Evolutionary conservation across 2,888 invertebrate species (phyloP).

Genomic region (Silvanus unidentatus): DNA sequence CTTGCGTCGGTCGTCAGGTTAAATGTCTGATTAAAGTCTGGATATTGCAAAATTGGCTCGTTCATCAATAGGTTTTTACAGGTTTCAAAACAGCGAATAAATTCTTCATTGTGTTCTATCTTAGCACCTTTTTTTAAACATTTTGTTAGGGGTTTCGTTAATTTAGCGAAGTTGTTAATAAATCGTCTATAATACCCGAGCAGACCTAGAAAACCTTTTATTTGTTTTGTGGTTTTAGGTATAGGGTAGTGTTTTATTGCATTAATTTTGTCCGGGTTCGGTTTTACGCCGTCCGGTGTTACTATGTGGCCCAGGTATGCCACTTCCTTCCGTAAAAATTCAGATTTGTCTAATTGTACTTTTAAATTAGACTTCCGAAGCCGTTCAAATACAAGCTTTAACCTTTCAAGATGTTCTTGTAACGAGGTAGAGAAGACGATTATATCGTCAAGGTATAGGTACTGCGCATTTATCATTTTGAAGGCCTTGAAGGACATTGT

Average conservation of each 20-base stretch:
- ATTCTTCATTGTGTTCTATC: slow-evolving; percentile 14
- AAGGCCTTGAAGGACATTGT: slow-evolving; percentile 23
- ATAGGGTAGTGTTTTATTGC: slow-evolving; percentile 20
- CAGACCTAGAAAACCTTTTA: slow-evolving; percentile 25
- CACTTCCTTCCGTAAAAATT: slow-evolving; percentile 16
- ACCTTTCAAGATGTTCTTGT: slow-evolving; percentile 26
- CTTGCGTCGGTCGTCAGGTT: slow-evolving; percentile 19
- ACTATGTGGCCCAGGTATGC: slow-evolving; percentile 33
- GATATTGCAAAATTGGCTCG: slow-evolving; percentile 15
- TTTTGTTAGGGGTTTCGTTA: slow-evolving; percentile 10
- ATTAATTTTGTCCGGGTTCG: slow-evolving; percentile 30
- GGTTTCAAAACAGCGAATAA: slow-evolving; percentile 8
- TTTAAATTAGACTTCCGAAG: slow-evolving; percentile 23
- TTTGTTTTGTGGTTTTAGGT: slow-evolving; percentile 26
- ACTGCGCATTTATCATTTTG: slow-evolving; percentile 22
- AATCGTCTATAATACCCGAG: slow-evolving; percentile 22
- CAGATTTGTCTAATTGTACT: slow-evolving; percentile 20
- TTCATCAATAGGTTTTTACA: slow-evolving; percentile 13
- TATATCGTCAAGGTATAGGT: slow-evolving; percentile 34
- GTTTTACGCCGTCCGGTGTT: slow-evolving; percentile 28
- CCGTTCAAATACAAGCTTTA: slow-evolving; percentile 23
- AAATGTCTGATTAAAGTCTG: slow-evolving; percentile 17
- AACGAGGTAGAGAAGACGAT: slow-evolving; percentile 28
- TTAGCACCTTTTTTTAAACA: slow-evolving; percentile 7
- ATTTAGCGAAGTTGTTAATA: slow-evolving; percentile 6